Conservation (phyloP, 2,888 invertebrate species). For the Choristoneura rosaceana region DNA sequence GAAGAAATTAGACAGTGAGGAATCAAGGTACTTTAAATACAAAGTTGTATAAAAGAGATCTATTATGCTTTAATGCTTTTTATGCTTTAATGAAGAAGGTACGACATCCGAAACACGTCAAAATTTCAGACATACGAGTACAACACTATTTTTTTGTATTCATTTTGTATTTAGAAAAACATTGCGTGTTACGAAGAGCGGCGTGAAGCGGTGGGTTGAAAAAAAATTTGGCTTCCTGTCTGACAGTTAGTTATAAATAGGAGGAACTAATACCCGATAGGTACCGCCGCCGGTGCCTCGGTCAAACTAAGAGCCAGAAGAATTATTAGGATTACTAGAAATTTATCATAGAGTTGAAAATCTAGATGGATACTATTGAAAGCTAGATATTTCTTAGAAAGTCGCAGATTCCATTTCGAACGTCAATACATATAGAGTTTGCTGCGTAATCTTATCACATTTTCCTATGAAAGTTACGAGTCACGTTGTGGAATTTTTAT, state of each 20-base stretch:
- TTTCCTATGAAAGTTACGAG: not conserved
- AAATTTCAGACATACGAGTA: no score
- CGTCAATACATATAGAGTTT: not conserved
- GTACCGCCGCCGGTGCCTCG: not conserved
- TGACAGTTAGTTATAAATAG: not conserved
- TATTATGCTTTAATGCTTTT: no score
- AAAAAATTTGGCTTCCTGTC: not conserved
- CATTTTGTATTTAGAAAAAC: no score
- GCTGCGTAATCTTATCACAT: slow-evolving; percentile 11
- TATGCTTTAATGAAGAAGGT: no score
- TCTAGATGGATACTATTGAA: not conserved
- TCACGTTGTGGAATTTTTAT: slow-evolving; percentile 15
- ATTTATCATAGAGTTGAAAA: not conserved
- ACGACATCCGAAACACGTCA: no score
- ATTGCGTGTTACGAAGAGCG: no score
- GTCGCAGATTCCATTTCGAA: not conserved
- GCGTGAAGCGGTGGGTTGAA: not conserved
- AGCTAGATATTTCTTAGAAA: not conserved
- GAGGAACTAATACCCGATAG: not conserved
- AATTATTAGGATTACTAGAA: not conserved
- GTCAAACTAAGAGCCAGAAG: not conserved
- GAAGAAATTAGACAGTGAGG: no score
- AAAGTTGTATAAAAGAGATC: no score
- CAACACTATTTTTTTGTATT: no score
- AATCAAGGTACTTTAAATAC: no score